Conservation (phyloP, 2,797 vertebrate species). For the Megalops cyprinoides region DNA sequence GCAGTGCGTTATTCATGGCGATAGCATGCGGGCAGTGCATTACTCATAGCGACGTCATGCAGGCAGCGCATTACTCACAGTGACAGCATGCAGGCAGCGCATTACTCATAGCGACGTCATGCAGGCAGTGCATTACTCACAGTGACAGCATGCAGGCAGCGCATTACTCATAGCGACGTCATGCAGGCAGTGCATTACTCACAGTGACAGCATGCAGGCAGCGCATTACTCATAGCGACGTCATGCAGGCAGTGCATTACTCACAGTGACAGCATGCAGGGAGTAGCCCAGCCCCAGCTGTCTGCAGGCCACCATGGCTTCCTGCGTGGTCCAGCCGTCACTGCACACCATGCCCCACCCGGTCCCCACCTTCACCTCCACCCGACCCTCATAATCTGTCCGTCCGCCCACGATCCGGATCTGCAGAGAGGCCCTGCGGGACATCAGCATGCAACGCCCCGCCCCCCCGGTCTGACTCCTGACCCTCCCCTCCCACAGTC, state of each 20-base stretch:
- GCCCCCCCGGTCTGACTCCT: not conserved
- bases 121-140: not conserved
- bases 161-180: not conserved
- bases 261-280: constrained; percentile 87
- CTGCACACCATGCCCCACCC: constrained; percentile 89
- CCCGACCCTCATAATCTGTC: constrained; percentile 81
- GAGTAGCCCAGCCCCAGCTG: constrained; percentile 89
- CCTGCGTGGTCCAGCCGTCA: constrained; percentile 86
- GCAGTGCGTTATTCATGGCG: no score
- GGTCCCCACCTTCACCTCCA: constrained; percentile 86
- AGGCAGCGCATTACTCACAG: no score
- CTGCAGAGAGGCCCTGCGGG: constrained; percentile 78
- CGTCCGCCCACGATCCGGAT: constrained; percentile 84
- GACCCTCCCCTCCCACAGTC: not conserved
- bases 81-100: no score
- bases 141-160: not conserved
- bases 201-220: constrained; percentile 86
- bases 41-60: no score
- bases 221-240: constrained; percentile 83
- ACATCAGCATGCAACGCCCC: constrained; percentile 65
- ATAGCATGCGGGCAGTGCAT: no score
- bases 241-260: constrained; percentile 86
- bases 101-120: no score
- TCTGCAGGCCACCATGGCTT: constrained; percentile 89
- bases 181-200: constrained; percentile 64